A percentile compares a stretch with the other conserved stretches of the same genome.
These are phyloP conservation scores for Apodemia mormo DNA, from an alignment of 2,888 invertebrate species.

Conservation along the genomic window DNA sequence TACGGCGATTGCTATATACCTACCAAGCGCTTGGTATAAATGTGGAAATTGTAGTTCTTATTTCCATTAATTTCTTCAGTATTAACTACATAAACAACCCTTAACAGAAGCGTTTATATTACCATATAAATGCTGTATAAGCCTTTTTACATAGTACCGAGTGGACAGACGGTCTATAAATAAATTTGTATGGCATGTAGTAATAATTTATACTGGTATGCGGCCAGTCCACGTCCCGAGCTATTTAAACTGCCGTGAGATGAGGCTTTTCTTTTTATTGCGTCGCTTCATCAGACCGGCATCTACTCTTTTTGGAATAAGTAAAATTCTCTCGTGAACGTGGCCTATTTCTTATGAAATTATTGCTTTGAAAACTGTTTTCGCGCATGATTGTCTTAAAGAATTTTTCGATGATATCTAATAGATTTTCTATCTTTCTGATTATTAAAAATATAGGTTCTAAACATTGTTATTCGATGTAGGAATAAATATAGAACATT, in stretches of 20 bases:
- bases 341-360: constrained; percentile 4
- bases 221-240: constrained; percentile 31
- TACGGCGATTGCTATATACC: too few relatives aligned
- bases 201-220: constrained; percentile 35
- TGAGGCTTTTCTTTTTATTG: constrained; percentile 26
- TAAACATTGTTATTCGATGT: too few relatives aligned
- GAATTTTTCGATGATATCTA: too few relatives aligned
- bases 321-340: neutral
- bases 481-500: too few relatives aligned
- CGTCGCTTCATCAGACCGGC: constrained; percentile 23
- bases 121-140: neutral
- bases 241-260: constrained; percentile 34
- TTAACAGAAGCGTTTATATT: neutral
- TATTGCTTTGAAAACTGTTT: too few relatives aligned
- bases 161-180: constrained; percentile 23
- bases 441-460: too few relatives aligned
- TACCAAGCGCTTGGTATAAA: too few relatives aligned
- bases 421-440: too few relatives aligned
- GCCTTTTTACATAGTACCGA: neutral
- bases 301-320: constrained; percentile 20
- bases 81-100: too few relatives aligned
- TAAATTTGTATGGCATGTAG: constrained; percentile 24
- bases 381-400: too few relatives aligned
- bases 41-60: too few relatives aligned
- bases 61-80: too few relatives aligned